Percentiles rank a stretch among this genome's conserved stretches.
These are phyloP conservation scores for Hemicordylus capensis DNA, from an alignment of 2,113 vertebrate species.

Conservation along the genomic window DNA sequence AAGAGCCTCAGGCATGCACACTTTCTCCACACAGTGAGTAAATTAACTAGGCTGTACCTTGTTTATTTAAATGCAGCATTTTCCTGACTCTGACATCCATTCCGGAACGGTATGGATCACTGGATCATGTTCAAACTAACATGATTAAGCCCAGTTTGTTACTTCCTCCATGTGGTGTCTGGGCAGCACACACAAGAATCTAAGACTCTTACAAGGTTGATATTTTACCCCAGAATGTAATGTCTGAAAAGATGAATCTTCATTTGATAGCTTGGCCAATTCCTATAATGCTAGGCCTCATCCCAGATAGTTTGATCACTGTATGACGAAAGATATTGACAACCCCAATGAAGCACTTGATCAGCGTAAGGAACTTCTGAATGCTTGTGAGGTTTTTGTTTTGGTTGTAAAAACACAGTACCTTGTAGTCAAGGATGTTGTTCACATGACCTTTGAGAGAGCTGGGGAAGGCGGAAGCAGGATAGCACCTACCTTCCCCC, in stretches of 20 bases:
- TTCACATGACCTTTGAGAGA: too few relatives aligned
- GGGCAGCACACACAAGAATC: neutral
- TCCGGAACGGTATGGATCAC: neutral
- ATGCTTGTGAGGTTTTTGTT: too few relatives aligned
- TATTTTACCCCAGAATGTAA: neutral
- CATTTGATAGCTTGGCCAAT: rapidly evolving
- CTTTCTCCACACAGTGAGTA: neutral
- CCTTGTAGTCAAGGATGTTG: too few relatives aligned
- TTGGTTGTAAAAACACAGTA: too few relatives aligned
- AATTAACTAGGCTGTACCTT: neutral
- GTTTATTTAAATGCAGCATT: neutral
- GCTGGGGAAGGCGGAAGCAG: too few relatives aligned
- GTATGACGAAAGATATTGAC: too few relatives aligned
- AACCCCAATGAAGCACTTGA: too few relatives aligned
- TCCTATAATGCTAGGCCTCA: too few relatives aligned
- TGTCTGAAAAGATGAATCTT: slow-evolving; percentile 10
- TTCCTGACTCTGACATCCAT: neutral
- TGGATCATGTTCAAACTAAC: neutral
- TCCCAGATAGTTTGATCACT: too few relatives aligned
- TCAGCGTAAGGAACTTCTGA: too few relatives aligned
- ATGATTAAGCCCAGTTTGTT: neutral
- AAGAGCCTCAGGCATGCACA: neutral
- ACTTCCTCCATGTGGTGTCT: neutral
- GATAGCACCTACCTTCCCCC: too few relatives aligned
- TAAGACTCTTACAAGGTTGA: neutral